Percentiles rank a stretch among this genome's conserved stretches.
Conservation (phyloP, 1,140 invertebrate genomes). For the Dolichoris vasculosae region DNA sequence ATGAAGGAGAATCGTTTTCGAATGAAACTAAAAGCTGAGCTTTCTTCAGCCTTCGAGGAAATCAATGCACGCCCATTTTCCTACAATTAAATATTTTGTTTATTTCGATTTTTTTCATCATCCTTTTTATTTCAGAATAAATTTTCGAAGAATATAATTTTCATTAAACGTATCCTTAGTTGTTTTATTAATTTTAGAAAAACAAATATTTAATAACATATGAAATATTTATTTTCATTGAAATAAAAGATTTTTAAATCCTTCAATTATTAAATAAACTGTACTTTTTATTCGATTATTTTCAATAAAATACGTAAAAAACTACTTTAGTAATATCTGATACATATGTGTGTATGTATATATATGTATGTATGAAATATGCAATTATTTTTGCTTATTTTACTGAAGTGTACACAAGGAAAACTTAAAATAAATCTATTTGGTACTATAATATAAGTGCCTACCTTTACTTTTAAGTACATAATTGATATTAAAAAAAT, state of each 20-base stretch:
- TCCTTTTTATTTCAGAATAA: neutral
- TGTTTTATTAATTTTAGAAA: too few species aligned
- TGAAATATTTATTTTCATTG: too few species aligned
- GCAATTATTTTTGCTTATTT: neutral
- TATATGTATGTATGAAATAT: neutral
- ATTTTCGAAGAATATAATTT: too few species aligned
- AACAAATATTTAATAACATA: too few species aligned
- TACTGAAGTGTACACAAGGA: neutral
- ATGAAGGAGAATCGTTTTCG: constrained; percentile 18
- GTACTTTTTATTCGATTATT: too few species aligned
- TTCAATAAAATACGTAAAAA: too few species aligned
- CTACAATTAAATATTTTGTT: constrained; percentile 24
- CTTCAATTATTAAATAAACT: too few species aligned
- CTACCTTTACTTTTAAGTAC: constrained; percentile 12
- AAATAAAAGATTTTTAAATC: too few species aligned
- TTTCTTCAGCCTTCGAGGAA: constrained; percentile 41
- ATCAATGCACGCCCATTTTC: constrained; percentile 39
- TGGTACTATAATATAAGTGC: neutral
- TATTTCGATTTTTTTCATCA: neutral
- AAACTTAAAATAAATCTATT: neutral
- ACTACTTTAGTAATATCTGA: too few species aligned
- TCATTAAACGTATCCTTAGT: too few species aligned
- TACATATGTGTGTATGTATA: too few species aligned
- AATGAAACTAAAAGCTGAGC: constrained; percentile 20
- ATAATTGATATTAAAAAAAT: constrained; percentile 46